Evolutionary conservation across 2,113 vertebrate genomes (phyloP).

Genomic region (Clarias macrocephalus): DNA sequence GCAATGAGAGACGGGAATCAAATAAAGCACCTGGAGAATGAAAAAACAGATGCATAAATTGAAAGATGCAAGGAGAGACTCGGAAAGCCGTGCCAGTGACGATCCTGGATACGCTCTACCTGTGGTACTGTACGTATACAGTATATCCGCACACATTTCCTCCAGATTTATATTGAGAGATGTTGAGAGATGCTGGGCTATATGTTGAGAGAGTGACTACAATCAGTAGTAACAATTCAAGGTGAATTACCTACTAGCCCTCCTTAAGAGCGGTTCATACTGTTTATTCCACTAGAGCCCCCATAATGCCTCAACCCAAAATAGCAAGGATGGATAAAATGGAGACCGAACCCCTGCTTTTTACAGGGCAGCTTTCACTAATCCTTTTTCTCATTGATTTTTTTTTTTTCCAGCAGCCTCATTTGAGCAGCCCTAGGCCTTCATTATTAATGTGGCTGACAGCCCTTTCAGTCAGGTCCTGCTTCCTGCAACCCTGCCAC

Average conservation of each 20-base stretch:
- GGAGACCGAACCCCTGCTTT: constrained; percentile 37
- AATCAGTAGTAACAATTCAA: background rate
- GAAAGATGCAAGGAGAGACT: constrained; percentile 1
- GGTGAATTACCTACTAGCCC: constrained; percentile 43
- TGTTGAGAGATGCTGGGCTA: too few relatives aligned
- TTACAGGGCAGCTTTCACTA: constrained; percentile 41
- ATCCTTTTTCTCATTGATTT: constrained; percentile 53
- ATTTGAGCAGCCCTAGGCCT: constrained; percentile 46
- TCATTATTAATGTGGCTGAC: constrained; percentile 51
- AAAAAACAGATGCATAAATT: background rate
- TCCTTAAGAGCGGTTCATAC: constrained; percentile 4
- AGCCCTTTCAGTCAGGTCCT: constrained; percentile 35
- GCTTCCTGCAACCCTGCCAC: constrained; percentile 30
- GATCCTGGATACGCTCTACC: constrained; percentile 3
- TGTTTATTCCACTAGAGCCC: background rate
- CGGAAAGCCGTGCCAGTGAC: background rate
- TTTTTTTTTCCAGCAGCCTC: constrained; percentile 31
- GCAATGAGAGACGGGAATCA: constrained; percentile 14
- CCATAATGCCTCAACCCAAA: constrained; percentile 11
- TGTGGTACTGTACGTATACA: background rate
- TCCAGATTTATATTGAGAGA: constrained; percentile 33
- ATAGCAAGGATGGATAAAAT: constrained; percentile 24
- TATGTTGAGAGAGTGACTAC: background rate
- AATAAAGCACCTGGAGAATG: background rate
- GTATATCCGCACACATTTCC: constrained; percentile 7